phyloP scores from a whole-genome alignment of 1,140 invertebrate genomes.

The Ephestia elutella region DNA sequence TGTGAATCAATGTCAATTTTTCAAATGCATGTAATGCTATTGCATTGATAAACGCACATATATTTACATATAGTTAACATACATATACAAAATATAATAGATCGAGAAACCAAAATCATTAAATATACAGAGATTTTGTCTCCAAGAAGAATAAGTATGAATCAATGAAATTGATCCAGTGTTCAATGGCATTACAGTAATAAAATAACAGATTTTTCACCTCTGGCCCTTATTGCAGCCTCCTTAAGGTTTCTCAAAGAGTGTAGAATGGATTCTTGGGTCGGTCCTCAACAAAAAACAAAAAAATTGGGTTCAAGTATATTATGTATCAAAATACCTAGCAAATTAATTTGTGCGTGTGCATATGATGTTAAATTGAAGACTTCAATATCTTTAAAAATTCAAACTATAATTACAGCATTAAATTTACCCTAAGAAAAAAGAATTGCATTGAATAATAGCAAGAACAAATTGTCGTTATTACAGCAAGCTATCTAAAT shows the following conservation, averaged over 20 bases:
- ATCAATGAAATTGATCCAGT: conserved; percentile 6
- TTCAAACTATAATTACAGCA: not conserved
- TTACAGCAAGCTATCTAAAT: conserved; percentile 2
- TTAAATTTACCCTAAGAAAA: not conserved
- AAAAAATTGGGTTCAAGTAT: conserved; percentile 28
- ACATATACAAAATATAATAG: not conserved
- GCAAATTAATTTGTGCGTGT: conserved; percentile 23
- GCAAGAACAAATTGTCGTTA: not conserved
- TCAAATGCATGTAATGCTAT: not conserved
- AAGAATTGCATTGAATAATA: not conserved
- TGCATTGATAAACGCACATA: not conserved
- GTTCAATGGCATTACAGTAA: conserved; percentile 8
- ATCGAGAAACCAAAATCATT: not conserved
- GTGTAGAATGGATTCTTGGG: conserved; percentile 42
- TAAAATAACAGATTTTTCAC: conserved; percentile 33
- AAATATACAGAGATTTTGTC: not conserved
- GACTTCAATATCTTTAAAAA: not conserved
- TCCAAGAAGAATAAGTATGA: not conserved
- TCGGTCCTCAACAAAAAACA: conserved; percentile 37
- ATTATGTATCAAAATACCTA: conserved; percentile 9
- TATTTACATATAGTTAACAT: not conserved
- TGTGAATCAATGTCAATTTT: not conserved
- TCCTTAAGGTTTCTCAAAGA: conserved; percentile 41
- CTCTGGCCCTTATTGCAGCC: conserved; percentile 36
- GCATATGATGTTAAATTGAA: not conserved